Evolutionary conservation across 2,113 vertebrate genomes (phyloP), one percentile per base, ranked within the genome.

Genomic region (Alethe castanea): DNA sequence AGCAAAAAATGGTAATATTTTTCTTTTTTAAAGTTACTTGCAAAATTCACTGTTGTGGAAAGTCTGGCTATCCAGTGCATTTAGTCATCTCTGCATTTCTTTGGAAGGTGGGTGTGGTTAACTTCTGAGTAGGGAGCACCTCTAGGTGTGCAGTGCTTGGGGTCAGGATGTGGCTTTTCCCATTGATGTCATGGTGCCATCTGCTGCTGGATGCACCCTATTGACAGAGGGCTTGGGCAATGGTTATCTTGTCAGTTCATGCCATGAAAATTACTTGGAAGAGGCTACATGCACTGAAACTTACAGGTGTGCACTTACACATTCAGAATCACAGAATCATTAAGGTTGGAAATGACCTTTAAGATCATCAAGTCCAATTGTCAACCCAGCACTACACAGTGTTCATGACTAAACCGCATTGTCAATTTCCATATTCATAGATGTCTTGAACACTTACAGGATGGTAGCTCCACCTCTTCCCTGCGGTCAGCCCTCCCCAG

Each of bases 1-100:
- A 90, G 45, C 10, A 33, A 86, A 80, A 92, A 88, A 80, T 60
- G 40, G 80, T 22, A 88, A 9, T 72, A 47, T 94, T 23, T 93
- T 81, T 80, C 44, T 52, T 50, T 79, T 81, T 62, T 23, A 8
- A 33, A 90, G 45, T 73, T 83, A 45, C 53, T 86, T 91, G 47
- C 0, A 5, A 54, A 88, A 95, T 59, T 80, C 24, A n/a, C 50
- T 56, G 8, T 52, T 94, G 64, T 83, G 52, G 62, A 56, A 93
- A 81, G 48, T 47, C 45, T 90, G 70, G 47, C 44, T 90, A 40
- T 60, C 48, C 61, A 80, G 45, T 61, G n/a, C 1, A 2, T 50
- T 14, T 47, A 79, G 62, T 73, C 17, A 44, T 80, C 17, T 79
- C 29, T 88, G 23, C 5, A n/a, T 71, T 73, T 90, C 92, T 69